Base-by-base conservation (phyloP, 2,113 vertebrate species). In the Orthonyx spaldingii region DNA sequence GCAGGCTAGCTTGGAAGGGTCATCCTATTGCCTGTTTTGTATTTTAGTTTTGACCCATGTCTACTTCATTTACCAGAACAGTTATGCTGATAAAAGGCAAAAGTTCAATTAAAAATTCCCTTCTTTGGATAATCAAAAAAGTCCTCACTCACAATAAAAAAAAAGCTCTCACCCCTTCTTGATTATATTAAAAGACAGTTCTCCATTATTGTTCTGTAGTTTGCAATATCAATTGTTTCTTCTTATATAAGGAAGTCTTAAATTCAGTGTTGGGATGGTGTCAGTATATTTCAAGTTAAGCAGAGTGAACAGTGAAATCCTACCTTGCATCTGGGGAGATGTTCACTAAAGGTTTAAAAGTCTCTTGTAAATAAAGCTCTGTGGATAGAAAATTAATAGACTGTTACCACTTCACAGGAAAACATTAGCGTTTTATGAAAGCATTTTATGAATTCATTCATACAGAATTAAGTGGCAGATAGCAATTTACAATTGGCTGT, bases 281-380 rank as follows among this genome's bases (percentile, higher is more conserved):
- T 65, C 77, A 30, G 33, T 37, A 78, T 71, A 78, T 68, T 84
- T 65, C 81, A 80, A 85, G 35, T n/a, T 49, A 83, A 77, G 84
- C 52, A 87, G 79, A 84, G 11, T 27, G 84, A 56, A 94, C 93
- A 89, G 91, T 35, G 32, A 76, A 87, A 46, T 81, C 96, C 91
- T 98, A 99, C 99, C 99, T 99, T 98, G 99, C 99, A 95, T 99
- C 99, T 89, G 99, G 99, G 93, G 98, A 98, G 96, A 99, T 99
- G 98, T 99, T 99, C 96, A 99, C 99, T 98, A 99, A 98, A 96
- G 99, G 99, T 93, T 99, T 99, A 98, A 99, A 99, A 18, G 99
- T 99, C 98, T 99, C 99, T 98, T 99, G 99, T 97, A 99, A 98
- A 98, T 99, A 99, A 84, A 99, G 98, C 96, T 99, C 99, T 99